phyloP scores from a whole-genome alignment of 1,140 invertebrate species.

The Wasmannia auropunctata region DNA sequence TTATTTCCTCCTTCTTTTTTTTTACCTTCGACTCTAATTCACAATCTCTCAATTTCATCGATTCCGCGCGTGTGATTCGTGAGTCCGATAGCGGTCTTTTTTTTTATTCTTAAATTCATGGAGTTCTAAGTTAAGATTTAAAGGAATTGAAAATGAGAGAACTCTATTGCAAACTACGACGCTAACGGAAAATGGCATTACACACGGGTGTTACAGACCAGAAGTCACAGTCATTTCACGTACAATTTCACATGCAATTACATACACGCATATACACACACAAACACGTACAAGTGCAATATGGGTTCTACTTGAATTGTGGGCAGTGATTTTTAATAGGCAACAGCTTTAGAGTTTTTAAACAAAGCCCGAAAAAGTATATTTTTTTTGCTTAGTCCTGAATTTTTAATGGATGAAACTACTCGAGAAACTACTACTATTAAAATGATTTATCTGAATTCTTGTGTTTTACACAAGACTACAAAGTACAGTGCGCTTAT shows the following conservation, averaged over 20 bases:
- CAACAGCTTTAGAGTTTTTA: background rate
- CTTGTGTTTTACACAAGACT: background rate
- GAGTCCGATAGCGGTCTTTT: background rate
- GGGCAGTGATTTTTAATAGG: background rate
- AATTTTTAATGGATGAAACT: background rate
- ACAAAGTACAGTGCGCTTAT: background rate
- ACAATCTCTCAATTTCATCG: background rate
- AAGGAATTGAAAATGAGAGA: background rate
- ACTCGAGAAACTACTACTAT: background rate
- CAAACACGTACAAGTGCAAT: slow-evolving; percentile 14
- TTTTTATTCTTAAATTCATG: slow-evolving; percentile 4
- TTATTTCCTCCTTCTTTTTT: too few relatives aligned
- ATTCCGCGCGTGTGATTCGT: background rate
- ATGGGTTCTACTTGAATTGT: background rate
- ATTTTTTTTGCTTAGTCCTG: background rate
- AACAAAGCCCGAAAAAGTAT: background rate
- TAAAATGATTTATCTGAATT: background rate
- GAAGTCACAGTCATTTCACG: background rate
- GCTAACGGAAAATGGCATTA: slow-evolving; percentile 34
- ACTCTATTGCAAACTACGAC: background rate
- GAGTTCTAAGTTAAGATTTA: background rate
- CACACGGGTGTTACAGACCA: background rate
- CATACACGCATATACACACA: slow-evolving; percentile 25
- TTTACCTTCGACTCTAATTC: background rate
- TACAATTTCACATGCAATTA: background rate